Base-by-base conservation (phyloP, 2,113 vertebrate genomes). In the Ailurus styani region DNA sequence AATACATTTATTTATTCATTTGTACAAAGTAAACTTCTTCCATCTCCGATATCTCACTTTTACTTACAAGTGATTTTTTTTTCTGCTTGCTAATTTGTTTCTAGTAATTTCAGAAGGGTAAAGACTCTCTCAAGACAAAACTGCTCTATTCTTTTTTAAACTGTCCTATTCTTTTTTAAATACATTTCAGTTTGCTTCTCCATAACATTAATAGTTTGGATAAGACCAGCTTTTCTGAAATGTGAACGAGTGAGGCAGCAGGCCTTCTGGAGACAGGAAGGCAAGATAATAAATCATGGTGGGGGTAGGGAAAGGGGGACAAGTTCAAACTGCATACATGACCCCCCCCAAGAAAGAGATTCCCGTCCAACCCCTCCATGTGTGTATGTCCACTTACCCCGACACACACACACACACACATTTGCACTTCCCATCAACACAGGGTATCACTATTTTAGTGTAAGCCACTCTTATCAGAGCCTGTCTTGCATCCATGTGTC, bases 1-100 rank as follows among this genome's bases (percentile, higher is more conserved):
- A 90, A 13, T 70, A 17, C 10, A 95, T 85, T 68, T 90, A 96
- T 37, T 72, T 23, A 95, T 85, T 68, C 85, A 96, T 37, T 72
- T 23, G 42, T 88, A 66, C 31, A 45, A 93, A 54, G 12, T 82
- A 34, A 95, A 83, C 14, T 50, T 87, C 37, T 83, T 81, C 83
- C 11, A 70, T 31, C 7, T 92, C 57, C 75, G 92, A 90, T 77
- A 50, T 64, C 72, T 87, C 45, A 79, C 21, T 83, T 93, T 95
- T 90, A 83, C 11, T 96, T 50, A 55, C 18, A 45, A 72, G 3
- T 68, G 10, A 25, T 86, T 93, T 87, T 31, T 75, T n/a, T 70
- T 37, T 86, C 57, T 62, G 20, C 31, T 64, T 77, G 50, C 27
- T 62, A 34, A 31, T 94, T 54, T 37, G 37, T 25, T 54, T 81